These are phyloP conservation scores for Melipona bicolor DNA, from an alignment of 2,888 invertebrate species.

Conservation along the genomic window DNA sequence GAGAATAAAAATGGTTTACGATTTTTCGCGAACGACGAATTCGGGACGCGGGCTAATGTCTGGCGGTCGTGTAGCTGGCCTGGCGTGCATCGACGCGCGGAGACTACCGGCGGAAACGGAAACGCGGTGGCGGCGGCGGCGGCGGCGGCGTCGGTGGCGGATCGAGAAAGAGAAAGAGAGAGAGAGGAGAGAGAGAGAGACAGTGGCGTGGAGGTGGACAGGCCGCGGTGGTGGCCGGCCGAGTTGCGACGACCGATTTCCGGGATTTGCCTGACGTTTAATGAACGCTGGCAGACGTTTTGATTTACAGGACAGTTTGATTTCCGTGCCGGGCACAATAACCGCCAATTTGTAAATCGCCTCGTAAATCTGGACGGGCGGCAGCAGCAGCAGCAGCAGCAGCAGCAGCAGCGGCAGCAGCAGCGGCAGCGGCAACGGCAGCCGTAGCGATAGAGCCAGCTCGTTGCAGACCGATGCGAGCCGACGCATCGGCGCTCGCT, in stretches of 20 bases:
- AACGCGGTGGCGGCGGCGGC: background rate
- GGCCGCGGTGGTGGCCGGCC: slow-evolving; percentile 21
- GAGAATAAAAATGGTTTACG: slow-evolving; percentile 56
- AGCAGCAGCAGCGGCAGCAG: slow-evolving; percentile 15
- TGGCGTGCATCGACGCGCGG: slow-evolving; percentile 3
- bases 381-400: slow-evolving; percentile 15
- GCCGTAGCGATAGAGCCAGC: background rate
- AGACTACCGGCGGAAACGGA: slow-evolving; percentile 23
- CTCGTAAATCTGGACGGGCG: slow-evolving; percentile 80
- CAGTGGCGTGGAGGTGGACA: background rate
- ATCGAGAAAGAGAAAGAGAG: background rate
- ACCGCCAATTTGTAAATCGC: slow-evolving; percentile 84
- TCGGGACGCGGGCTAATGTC: slow-evolving; percentile 26
- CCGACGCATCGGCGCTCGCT: slow-evolving; percentile 47
- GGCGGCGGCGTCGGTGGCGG: background rate
- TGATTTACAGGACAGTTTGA: slow-evolving; percentile 83
- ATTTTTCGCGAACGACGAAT: slow-evolving; percentile 50
- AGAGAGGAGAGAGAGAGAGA: background rate
- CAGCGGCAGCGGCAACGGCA: background rate
- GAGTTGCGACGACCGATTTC: slow-evolving; percentile 67
- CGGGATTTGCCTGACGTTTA: slow-evolving; percentile 79
- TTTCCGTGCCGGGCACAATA: slow-evolving; percentile 82
- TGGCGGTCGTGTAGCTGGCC: background rate
- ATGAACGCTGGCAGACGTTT: slow-evolving; percentile 82
- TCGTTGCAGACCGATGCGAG: slow-evolving; percentile 42